Evolutionary conservation across 2,888 invertebrate species (phyloP).

Genomic region (Galeopsomyia nigrocyanea): DNA sequence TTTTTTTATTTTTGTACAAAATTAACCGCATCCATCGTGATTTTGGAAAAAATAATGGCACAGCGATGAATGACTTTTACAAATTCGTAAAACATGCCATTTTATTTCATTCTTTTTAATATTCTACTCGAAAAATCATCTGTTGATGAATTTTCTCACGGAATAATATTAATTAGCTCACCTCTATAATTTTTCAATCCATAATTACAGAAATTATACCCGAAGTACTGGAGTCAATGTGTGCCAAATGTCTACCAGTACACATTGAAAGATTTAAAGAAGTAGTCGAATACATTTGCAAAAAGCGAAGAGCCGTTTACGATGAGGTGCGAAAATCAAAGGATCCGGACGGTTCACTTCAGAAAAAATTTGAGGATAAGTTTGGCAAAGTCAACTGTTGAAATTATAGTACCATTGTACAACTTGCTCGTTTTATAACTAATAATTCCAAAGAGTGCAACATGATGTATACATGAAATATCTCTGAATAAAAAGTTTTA

Average conservation of each 20-base stretch:
- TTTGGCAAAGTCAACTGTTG: conserved; percentile 49
- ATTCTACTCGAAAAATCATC: not conserved
- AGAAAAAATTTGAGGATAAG: conserved; percentile 47
- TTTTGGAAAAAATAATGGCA: too few species aligned
- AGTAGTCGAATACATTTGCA: conserved; percentile 48
- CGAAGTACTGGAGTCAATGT: conserved; percentile 49
- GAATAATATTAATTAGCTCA: conserved; percentile 7
- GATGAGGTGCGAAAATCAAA: conserved; percentile 37
- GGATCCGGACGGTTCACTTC: conserved; percentile 50
- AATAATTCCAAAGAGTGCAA: too few species aligned
- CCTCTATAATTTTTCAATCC: not conserved
- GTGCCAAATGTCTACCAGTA: conserved; percentile 50
- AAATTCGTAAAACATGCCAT: too few species aligned
- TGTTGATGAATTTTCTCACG: not conserved
- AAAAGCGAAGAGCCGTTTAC: conserved; percentile 47
- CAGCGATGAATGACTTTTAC: too few species aligned
- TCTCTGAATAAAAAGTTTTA: not conserved
- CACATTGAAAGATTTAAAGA: conserved; percentile 49
- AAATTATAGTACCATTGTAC: not conserved
- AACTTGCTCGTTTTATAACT: too few species aligned
- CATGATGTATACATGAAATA: too few species aligned
- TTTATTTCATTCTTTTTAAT: not conserved
- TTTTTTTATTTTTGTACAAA: too few species aligned
- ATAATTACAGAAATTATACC: conserved; percentile 48
- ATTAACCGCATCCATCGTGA: too few species aligned